A percentile compares a stretch with the other conserved stretches of the same genome.
Conservation (phyloP, 2,888 invertebrate species). For the Leucania comma region DNA sequence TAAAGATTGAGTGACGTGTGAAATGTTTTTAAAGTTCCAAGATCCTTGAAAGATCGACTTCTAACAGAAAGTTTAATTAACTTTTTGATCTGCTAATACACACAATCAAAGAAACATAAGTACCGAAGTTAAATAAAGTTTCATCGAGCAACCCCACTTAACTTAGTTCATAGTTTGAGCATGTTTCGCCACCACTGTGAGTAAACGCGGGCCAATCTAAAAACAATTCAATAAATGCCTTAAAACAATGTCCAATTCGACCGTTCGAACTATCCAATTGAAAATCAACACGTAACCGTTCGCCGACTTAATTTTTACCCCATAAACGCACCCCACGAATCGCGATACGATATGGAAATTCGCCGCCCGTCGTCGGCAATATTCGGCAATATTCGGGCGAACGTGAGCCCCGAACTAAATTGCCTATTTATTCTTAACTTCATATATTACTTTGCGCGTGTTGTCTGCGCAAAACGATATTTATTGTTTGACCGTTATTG, state of each 20-base stretch:
- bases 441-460: slow-evolving; percentile 91
- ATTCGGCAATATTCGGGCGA: slow-evolving; percentile 89
- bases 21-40: neutral
- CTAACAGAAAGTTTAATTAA: neutral
- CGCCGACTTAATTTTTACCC: slow-evolving; percentile 89
- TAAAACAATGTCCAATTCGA: slow-evolving; percentile 55
- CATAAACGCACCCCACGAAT: slow-evolving; percentile 89
- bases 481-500: slow-evolving; percentile 91
- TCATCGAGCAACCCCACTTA: slow-evolving; percentile 14
- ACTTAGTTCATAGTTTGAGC: slow-evolving; percentile 19
- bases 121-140: slow-evolving; percentile 2
- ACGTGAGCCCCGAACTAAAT: slow-evolving; percentile 90
- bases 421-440: slow-evolving; percentile 91
- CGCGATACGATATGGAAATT: slow-evolving; percentile 90
- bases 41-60: neutral
- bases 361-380: slow-evolving; percentile 86
- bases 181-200: slow-evolving; percentile 20
- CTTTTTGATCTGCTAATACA: neutral
- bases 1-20: too few species aligned
- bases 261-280: slow-evolving; percentile 78
- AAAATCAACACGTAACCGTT: slow-evolving; percentile 83
- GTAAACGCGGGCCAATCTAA: slow-evolving; percentile 40
- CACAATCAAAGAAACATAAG: too few species aligned
- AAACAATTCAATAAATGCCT: slow-evolving; percentile 54
- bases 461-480: slow-evolving; percentile 91